These are phyloP conservation scores for Salminus brasiliensis DNA, from an alignment of 2,113 vertebrate species.

Conservation along the genomic window DNA sequence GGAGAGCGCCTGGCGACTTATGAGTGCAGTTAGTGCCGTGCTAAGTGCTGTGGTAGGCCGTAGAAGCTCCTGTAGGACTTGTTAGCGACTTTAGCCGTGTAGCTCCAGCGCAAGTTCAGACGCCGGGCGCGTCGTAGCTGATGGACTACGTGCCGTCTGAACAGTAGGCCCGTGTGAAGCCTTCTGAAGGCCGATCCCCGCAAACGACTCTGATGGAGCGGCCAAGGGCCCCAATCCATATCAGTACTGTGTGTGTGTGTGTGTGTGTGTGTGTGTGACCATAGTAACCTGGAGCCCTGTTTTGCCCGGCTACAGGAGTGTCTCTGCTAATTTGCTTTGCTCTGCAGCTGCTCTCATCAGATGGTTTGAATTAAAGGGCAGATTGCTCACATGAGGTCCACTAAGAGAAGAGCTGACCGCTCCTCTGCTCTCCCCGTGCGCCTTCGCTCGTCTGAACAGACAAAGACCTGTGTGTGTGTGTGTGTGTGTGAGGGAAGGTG, in stretches of 20 bases:
- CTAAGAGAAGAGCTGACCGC: slow-evolving; percentile 65
- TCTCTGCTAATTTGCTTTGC: slow-evolving; percentile 68
- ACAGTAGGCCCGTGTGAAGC: not conserved
- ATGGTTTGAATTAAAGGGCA: slow-evolving; percentile 75
- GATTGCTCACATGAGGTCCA: slow-evolving; percentile 73
- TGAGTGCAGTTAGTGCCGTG: no score
- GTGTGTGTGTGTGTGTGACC: slow-evolving; percentile 9
- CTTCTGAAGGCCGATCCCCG: not conserved
- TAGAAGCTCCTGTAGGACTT: no score
- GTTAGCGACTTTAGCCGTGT: no score
- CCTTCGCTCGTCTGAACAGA: not conserved
- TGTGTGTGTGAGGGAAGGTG: not conserved
- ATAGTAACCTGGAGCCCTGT: slow-evolving; percentile 9
- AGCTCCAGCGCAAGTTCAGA: no score
- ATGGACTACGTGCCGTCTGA: no score
- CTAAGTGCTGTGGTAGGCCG: no score
- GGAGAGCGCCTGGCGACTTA: no score
- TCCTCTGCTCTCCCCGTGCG: slow-evolving; percentile 52
- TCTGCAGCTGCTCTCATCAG: slow-evolving; percentile 77
- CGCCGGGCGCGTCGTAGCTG: no score
- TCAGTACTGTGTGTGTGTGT: not conserved
- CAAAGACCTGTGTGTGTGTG: not conserved
- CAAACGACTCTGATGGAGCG: not conserved
- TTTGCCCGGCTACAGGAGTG: slow-evolving; percentile 42
- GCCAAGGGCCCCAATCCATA: not conserved